Evolutionary conservation across 2,888 invertebrate species (phyloP), one percentile per base, ranked within the genome.

Genomic region (Cheilosia grossa): DNA sequence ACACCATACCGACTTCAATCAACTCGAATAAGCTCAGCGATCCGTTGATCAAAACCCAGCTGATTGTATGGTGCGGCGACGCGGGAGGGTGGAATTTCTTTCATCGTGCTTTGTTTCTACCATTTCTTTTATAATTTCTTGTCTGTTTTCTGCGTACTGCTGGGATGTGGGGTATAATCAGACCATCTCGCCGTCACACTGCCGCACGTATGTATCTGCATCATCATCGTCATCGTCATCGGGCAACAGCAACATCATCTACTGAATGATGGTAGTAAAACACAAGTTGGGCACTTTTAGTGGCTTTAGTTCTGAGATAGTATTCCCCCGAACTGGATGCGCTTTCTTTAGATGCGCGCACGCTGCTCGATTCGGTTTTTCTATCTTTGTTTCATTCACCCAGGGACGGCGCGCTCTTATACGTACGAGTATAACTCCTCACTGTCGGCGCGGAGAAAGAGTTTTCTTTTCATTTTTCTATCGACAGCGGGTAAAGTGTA

Each of bases 251-350:
- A 66, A 33, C 72, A 61, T 77, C 67, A 42, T 61, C 61, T 42
- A 54, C 59, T 69, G 74, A 70, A 69, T 74, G 74, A 66, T 81
- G 78, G 75, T 80, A 74, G 85, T 88, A 87, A 70, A 82, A 78
- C 87, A 78, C 81, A 64, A 77, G 77, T 86, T 87, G 85, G 87
- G 87, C 88, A 88, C 88, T 86, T 88, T 85, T 87, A 88, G 75
- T 87, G 88, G 88, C 86, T 89, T 91, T 91, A 91, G 91, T 91
- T 91, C 90, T 91, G 90, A 90, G 88, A 87, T 89, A 89, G 89
- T 87, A 90, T 91, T 90, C 88, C 88, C 88, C 88, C 88, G 87
- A 90, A 88, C 89, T 90, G 91, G 91, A 90, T 86, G 75, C 77
- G 77, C 79, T 86, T 78, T 77, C 82, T 73, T 81, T 74, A 42